phyloP scores from a whole-genome alignment of 2,113 vertebrate genomes.

The Tachysurus vachellii region DNA sequence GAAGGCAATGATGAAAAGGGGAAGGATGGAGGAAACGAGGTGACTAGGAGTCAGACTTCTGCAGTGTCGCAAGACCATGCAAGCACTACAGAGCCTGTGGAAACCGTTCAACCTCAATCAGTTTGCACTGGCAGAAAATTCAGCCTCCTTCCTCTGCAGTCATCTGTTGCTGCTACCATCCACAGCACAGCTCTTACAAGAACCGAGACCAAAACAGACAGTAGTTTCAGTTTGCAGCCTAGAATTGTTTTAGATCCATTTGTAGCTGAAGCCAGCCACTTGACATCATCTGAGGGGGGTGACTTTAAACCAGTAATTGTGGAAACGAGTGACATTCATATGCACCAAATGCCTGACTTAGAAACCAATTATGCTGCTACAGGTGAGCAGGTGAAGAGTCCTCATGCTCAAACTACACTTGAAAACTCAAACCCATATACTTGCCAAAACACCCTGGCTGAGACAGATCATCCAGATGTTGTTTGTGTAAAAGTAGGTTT shows the following conservation, averaged over 20 bases:
- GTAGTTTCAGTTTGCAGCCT: slow-evolving; percentile 50
- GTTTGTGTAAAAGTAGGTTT: slow-evolving; percentile 9
- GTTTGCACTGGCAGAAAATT: slow-evolving; percentile 26
- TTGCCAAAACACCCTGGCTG: background rate
- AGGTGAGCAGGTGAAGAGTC: background rate
- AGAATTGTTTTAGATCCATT: slow-evolving; percentile 46
- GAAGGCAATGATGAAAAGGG: slow-evolving; percentile 39
- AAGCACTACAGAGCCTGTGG: slow-evolving; percentile 37
- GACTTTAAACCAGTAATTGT: slow-evolving; percentile 1
- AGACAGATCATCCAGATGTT: slow-evolving; percentile 29
- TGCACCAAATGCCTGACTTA: background rate
- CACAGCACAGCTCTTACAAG: slow-evolving; percentile 17
- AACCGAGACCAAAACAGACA: slow-evolving; percentile 13
- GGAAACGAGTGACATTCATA: slow-evolving; percentile 22
- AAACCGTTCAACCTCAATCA: slow-evolving; percentile 34
- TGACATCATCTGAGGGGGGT: background rate
- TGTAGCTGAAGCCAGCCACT: background rate
- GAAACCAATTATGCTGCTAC: slow-evolving; percentile 7
- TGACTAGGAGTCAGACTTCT: slow-evolving; percentile 39
- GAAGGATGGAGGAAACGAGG: slow-evolving; percentile 28
- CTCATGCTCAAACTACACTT: background rate
- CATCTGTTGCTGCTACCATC: slow-evolving; percentile 17
- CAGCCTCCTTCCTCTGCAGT: slow-evolving; percentile 22
- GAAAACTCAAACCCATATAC: background rate
- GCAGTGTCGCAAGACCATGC: slow-evolving; percentile 24